Evolutionary conservation across 2,113 vertebrate species (phyloP).

Genomic region (Budorcas taxicolor): DNA sequence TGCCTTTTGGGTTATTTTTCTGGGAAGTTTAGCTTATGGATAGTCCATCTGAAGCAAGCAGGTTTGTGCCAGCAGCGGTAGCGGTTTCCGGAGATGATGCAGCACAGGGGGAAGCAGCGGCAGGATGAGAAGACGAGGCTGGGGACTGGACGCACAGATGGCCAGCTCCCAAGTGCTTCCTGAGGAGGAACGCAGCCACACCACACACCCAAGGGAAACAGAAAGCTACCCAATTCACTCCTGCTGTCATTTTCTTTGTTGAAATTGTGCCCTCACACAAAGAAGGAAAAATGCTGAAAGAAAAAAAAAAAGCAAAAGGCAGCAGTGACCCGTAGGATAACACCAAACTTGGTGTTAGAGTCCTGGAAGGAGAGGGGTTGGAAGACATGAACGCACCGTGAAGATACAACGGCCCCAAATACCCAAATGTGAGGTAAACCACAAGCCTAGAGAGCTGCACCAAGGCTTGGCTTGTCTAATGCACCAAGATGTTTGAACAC

Average conservation of each 20-base stretch:
- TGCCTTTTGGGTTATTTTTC: background rate
- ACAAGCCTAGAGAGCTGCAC: background rate
- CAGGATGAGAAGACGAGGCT: rapidly evolving
- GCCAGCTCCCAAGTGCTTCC: background rate
- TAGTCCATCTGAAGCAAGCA: background rate
- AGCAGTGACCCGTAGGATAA: background rate
- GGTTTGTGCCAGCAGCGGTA: background rate
- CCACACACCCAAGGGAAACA: background rate
- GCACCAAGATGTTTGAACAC: background rate
- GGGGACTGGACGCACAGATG: background rate
- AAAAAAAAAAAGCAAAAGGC: background rate
- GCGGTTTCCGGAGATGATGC: too few relatives aligned
- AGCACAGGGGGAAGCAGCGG: rapidly evolving
- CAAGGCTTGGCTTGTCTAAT: background rate
- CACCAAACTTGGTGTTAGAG: background rate
- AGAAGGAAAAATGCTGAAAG: background rate
- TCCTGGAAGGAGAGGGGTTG: background rate
- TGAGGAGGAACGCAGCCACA: background rate
- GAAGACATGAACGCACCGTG: background rate
- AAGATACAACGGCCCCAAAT: background rate
- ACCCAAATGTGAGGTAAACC: background rate
- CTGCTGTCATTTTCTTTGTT: too few relatives aligned
- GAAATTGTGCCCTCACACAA: background rate
- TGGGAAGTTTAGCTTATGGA: background rate
- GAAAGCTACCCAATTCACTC: background rate